A percentile compares a stretch with the other conserved stretches of the same genome.
phyloP scores from a whole-genome alignment of 2,888 invertebrate genomes.

The Cacoxenus indagator region DNA sequence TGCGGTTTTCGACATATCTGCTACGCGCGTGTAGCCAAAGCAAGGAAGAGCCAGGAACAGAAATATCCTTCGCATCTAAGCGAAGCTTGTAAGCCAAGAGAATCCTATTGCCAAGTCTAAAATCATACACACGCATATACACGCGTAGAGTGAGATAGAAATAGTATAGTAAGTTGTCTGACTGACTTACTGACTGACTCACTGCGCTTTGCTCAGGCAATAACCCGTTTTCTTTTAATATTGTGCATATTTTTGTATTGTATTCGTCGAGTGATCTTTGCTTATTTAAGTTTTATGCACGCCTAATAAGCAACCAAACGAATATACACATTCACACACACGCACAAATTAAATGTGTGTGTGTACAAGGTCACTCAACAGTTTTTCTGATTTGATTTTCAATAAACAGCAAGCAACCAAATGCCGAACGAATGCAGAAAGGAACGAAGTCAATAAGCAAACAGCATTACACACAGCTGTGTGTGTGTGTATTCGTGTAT shows the following conservation, averaged over 20 bases:
- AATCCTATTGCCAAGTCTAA: neutral
- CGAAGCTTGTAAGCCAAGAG: neutral
- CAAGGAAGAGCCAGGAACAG: too few species aligned
- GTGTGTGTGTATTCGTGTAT: neutral
- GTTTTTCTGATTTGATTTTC: conserved; percentile 25
- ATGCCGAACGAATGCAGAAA: neutral
- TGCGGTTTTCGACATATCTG: too few species aligned
- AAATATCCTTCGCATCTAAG: too few species aligned
- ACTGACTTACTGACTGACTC: neutral
- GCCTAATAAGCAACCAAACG: neutral
- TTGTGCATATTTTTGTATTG: neutral
- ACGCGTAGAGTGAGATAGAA: neutral
- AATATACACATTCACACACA: neutral
- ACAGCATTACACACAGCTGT: neutral
- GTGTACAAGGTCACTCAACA: conserved; percentile 1
- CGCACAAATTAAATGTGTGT: neutral
- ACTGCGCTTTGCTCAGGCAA: neutral
- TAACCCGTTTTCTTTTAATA: neutral
- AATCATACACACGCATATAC: neutral
- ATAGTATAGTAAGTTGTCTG: neutral
- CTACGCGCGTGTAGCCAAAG: too few species aligned
- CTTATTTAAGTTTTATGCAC: neutral
- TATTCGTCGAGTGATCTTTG: neutral
- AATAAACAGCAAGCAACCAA: neutral
- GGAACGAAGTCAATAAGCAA: neutral